Evolutionary conservation across 1,140 invertebrate species (phyloP).

Genomic region (Philaenus spumarius): DNA sequence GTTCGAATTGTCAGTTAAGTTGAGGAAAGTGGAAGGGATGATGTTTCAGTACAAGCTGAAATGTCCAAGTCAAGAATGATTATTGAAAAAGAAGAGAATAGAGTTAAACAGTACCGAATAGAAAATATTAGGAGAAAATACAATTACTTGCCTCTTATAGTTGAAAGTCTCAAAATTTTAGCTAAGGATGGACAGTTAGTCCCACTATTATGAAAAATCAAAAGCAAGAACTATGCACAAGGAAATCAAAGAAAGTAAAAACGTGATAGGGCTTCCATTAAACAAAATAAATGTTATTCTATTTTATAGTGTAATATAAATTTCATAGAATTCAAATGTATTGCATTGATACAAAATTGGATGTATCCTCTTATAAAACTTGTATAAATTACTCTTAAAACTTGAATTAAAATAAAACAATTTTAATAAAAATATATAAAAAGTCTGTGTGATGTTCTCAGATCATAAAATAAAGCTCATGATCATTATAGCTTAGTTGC

Average conservation of each 20-base stretch:
- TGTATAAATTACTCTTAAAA: too few species aligned
- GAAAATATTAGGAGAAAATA: conserved; percentile 94
- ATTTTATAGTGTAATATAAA: too few species aligned
- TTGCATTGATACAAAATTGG: too few species aligned
- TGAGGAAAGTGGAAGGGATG: conserved; percentile 47
- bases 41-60: conserved; percentile 51
- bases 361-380: too few species aligned
- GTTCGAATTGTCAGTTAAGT: too few species aligned
- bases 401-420: too few species aligned
- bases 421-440: too few species aligned
- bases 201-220: conserved; percentile 79
- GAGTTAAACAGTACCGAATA: conserved; percentile 72
- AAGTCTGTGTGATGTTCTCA: too few species aligned
- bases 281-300: too few species aligned
- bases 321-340: too few species aligned
- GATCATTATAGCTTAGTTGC: too few species aligned
- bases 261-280: conserved; percentile 10
- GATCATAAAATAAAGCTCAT: too few species aligned
- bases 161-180: conserved; percentile 90
- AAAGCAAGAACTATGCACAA: conserved; percentile 62
- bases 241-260: conserved; percentile 23
- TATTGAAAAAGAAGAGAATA: conserved; percentile 83
- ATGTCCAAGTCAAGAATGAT: conserved; percentile 64
- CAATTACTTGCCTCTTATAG: conserved; percentile 96
- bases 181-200: conserved; percentile 89